A percentile compares a stretch with the other conserved stretches of the same genome.
Conservation (phyloP, 2,113 vertebrate species). For the Malurus elegans region DNA sequence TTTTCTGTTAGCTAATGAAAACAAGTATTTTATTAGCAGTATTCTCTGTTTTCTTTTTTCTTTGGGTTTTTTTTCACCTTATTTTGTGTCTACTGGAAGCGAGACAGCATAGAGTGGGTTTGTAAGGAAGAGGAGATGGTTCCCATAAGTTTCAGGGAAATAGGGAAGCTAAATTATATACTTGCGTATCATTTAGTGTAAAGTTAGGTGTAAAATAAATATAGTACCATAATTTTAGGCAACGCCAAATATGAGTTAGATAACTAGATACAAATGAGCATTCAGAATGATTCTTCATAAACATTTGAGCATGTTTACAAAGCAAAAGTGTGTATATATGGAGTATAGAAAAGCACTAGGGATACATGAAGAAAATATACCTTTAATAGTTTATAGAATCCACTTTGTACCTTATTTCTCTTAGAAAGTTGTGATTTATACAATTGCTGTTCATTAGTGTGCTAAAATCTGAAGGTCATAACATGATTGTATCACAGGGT, state of each 20-base stretch:
- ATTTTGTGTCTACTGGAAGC: neutral
- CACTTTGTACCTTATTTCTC: neutral
- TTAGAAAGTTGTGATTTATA: neutral
- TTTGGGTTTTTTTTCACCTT: rapidly evolving
- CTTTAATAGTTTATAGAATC: neutral
- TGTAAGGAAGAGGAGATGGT: neutral
- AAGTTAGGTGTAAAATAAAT: neutral
- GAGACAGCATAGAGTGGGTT: neutral
- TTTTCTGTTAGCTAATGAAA: neutral
- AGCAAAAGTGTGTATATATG: neutral
- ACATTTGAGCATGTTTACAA: neutral
- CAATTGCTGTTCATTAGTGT: neutral
- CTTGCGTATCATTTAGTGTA: too few species aligned
- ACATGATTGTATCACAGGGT: neutral
- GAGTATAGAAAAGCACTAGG: neutral
- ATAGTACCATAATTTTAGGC: neutral
- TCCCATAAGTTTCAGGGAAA: neutral
- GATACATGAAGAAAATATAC: neutral
- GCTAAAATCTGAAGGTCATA: neutral
- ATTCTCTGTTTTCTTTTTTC: neutral
- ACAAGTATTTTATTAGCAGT: neutral
- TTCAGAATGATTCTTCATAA: neutral
- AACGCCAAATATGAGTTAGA: neutral
- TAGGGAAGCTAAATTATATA: neutral
- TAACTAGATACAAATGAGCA: neutral